Evolutionary conservation across 92 coral and sea anemone genomes (phyloP).

Genomic region (Hydrozoanthus gracilis): DNA sequence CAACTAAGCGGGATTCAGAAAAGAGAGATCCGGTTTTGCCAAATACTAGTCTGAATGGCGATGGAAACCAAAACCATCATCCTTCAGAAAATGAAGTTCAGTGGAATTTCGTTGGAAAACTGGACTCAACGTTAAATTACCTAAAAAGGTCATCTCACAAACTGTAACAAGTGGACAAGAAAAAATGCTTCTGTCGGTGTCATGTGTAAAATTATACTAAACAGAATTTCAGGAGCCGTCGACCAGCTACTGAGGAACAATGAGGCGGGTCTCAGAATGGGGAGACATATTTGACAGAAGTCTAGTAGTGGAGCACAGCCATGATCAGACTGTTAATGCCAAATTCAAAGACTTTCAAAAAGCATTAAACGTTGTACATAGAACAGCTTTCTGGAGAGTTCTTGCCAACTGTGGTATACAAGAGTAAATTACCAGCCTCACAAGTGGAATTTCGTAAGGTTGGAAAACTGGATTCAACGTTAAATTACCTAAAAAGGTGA

Average conservation of each 20-base stretch:
- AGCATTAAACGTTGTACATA: too few relatives aligned
- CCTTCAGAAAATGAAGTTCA: not conserved
- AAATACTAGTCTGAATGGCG: too few relatives aligned
- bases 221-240: not conserved
- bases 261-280: not conserved
- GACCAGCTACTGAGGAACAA: not conserved
- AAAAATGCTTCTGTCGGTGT: not conserved
- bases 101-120: not conserved
- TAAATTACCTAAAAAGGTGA: not conserved
- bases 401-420: not conserved
- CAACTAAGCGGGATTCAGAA: too few relatives aligned
- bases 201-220: not conserved
- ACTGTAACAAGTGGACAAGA: not conserved
- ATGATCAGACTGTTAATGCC: too few relatives aligned
- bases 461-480: not conserved
- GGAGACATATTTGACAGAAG: not conserved
- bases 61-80: not conserved
- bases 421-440: not conserved
- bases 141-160: not conserved
- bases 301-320: not conserved
- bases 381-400: too few relatives aligned
- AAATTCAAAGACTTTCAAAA: too few relatives aligned
- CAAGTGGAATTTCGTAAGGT: too few relatives aligned
- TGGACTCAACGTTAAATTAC: not conserved
- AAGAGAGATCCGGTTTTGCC: too few relatives aligned